These are phyloP conservation scores for Cylas formicarius DNA, from an alignment of 1,140 invertebrate genomes.

Conservation along the genomic window DNA sequence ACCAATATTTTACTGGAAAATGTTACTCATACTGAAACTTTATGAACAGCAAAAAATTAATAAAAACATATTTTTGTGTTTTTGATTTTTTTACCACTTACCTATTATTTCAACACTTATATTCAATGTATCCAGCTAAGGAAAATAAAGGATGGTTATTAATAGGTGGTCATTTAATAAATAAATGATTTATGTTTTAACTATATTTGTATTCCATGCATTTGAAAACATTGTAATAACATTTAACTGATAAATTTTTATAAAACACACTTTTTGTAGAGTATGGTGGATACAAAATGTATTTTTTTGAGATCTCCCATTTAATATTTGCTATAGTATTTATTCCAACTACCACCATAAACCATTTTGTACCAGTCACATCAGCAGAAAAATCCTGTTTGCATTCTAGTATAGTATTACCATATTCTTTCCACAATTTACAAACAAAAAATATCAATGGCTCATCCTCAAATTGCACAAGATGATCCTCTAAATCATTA, in stretches of 20 bases:
- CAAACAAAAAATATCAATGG: constrained; percentile 9
- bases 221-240: constrained; percentile 13
- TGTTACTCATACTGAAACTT: too few relatives aligned
- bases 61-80: background rate
- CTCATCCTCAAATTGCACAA: background rate
- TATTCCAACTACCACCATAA: constrained; percentile 10
- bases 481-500: constrained; percentile 7
- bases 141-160: too few relatives aligned
- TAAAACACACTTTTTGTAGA: background rate
- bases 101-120: too few relatives aligned
- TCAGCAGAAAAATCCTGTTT: background rate
- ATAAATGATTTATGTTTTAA: background rate
- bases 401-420: constrained; percentile 13
- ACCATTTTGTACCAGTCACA: background rate
- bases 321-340: constrained; percentile 8
- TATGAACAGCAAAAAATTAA: background rate
- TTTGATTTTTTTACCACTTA: constrained; percentile 2
- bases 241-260: constrained; percentile 5
- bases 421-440: constrained; percentile 12
- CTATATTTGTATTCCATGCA: background rate
- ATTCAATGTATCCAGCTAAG: too few relatives aligned
- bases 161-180: too few relatives aligned
- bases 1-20: too few relatives aligned
- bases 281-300: constrained; percentile 13
- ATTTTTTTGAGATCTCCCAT: constrained; percentile 2